phyloP scores from a whole-genome alignment of 2,888 invertebrate species.

The Odontocerum albicorne region DNA sequence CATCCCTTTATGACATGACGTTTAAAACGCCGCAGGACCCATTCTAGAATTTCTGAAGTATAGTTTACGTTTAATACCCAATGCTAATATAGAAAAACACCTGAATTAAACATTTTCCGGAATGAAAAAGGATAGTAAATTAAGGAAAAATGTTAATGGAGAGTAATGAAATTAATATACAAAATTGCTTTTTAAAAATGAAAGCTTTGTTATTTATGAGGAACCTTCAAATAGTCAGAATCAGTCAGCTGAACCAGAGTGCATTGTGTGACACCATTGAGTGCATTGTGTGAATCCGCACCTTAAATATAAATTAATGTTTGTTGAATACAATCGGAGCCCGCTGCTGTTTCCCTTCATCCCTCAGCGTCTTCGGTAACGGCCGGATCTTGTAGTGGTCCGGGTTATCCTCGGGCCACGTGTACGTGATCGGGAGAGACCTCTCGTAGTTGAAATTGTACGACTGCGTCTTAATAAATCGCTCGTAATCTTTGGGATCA shows the following conservation, averaged over 20 bases:
- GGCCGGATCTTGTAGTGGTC: constrained; percentile 38
- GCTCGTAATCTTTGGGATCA: constrained; percentile 57
- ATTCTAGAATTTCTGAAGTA: no score
- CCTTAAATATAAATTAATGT: constrained; percentile 21
- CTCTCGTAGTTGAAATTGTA: constrained; percentile 56
- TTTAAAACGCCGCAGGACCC: no score
- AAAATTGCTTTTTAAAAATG: no score
- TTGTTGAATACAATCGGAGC: constrained; percentile 32
- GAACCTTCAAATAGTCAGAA: not conserved
- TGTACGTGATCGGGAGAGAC: constrained; percentile 51
- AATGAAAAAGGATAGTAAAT: no score
- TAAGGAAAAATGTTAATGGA: no score
- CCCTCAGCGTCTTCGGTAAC: constrained; percentile 31
- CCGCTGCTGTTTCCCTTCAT: constrained; percentile 31
- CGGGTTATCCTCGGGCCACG: constrained; percentile 49
- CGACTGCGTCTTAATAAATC: constrained; percentile 55
- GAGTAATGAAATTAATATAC: no score
- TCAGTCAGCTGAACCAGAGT: not conserved
- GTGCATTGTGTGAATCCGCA: not conserved
- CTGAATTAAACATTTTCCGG: no score
- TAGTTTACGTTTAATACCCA: no score
- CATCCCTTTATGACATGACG: no score
- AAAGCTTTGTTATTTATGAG: not conserved
- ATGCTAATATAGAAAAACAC: no score
- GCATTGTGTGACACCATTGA: not conserved